Base-by-base conservation (phyloP, 2,113 vertebrate genomes). In the Catharus minimus region DNA sequence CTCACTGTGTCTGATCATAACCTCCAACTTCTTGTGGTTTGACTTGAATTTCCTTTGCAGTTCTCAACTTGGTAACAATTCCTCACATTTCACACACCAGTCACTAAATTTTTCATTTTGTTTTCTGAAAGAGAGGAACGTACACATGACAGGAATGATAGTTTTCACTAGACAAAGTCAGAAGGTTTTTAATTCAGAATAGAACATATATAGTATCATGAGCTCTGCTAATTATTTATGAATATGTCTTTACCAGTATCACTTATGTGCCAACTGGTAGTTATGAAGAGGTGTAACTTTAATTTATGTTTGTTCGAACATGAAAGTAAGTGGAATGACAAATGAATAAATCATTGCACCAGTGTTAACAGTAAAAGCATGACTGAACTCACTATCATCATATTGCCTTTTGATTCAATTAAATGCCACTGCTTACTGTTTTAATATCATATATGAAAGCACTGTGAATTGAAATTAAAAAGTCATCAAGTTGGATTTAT, bases 281-380 rank as follows among this genome's bases (percentile, higher is more conserved):
- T 71, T 88, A 64, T 28, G 53, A 86, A 60, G 52, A 81, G 44
- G 16, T 66, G 55, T 76, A 76, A 72, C 32, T 88, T 38, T 73
- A 76, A 86, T 93, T 94, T 92, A 67, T 49, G 26, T 61, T 92
- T 80, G 50, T 89, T 91, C 3, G 14, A 91, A 88, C 33, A 73
- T 2, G 55, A 46, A 90, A 86, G 52, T 90, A 67, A 89, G 61
- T 78, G 69, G 33, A 75, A 94, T 77, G 82, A 85, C 15, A 73
- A 91, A 92, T 66, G 3, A 83, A 58, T 94, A 91, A 92, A 88
- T 88, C 61, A 60, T 83, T 67, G 61, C 39, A 64, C 26, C 7
- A 52, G 20, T 53, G 33, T 88, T 93, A 88, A 83, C 72, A 71
- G 68, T 83, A 81, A 67, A 88, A 90, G 50, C 50, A 60, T 86